Percentiles rank a stretch among this genome's conserved stretches.
Conservation (phyloP, 2,888 invertebrate species). For the Apotomis betuletana region DNA sequence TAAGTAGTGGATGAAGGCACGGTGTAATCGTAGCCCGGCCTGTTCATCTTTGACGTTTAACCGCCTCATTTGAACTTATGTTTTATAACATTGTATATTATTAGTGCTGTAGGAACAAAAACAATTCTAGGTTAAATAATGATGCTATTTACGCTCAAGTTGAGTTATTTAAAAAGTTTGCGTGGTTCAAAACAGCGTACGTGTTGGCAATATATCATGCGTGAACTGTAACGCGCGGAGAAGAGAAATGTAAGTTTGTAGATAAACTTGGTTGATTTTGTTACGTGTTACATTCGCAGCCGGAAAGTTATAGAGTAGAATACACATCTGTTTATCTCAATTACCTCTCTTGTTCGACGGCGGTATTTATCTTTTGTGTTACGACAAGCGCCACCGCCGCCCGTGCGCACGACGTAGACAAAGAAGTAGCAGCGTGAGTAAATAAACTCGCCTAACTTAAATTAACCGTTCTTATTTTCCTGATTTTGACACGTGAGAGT, state of each 20-base stretch:
- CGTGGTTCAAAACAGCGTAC: constrained; percentile 43
- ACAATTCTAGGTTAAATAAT: constrained; percentile 47
- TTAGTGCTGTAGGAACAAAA: constrained; percentile 54
- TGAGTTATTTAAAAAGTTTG: constrained; percentile 31
- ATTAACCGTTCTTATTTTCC: constrained; percentile 69
- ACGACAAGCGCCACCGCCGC: constrained; percentile 58
- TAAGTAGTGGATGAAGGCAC: constrained; percentile 78
- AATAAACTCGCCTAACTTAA: constrained; percentile 70
- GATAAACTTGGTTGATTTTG: constrained; percentile 70
- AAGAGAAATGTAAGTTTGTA: constrained; percentile 55
- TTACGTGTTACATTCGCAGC: constrained; percentile 66
- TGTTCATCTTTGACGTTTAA: constrained; percentile 80
- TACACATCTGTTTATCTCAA: constrained; percentile 78
- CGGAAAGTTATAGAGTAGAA: constrained; percentile 71
- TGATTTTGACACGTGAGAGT: constrained; percentile 70
- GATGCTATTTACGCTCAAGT: constrained; percentile 59
- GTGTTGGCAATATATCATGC: constrained; percentile 45
- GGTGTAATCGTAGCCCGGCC: constrained; percentile 80
- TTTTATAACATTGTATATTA: constrained; percentile 60
- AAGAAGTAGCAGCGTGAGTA: constrained; percentile 72
- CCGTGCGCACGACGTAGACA: constrained; percentile 64
- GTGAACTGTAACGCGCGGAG: constrained; percentile 43
- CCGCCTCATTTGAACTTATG: constrained; percentile 78
- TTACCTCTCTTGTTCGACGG: constrained; percentile 73
- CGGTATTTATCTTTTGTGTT: constrained; percentile 78